phyloP scores from a whole-genome alignment of 1,140 invertebrate genomes.

The Aleiodes sp. region DNA sequence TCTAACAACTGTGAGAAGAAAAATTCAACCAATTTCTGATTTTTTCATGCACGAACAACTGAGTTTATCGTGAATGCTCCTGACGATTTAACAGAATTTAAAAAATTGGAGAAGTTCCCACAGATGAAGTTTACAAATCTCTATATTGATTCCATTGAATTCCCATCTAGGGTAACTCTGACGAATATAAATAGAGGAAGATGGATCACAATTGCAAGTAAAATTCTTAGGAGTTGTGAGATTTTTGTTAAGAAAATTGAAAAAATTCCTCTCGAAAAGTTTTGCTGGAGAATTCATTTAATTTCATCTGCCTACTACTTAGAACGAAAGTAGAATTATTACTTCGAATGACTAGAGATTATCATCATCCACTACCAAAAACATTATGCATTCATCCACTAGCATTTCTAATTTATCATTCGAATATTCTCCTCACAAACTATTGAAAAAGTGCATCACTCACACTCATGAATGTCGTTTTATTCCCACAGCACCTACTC shows the following conservation, averaged over 20 bases:
- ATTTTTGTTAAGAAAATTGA: no score
- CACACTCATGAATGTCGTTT: slow-evolving; percentile 23
- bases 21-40: slow-evolving; percentile 21
- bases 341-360: no score
- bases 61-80: slow-evolving; percentile 4
- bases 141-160: neutral
- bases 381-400: neutral
- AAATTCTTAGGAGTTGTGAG: no score
- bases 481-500: slow-evolving; percentile 64
- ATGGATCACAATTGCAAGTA: no score
- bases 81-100: slow-evolving; percentile 1
- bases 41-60: neutral
- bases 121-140: neutral
- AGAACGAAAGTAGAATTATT: no score
- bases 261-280: no score
- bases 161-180: neutral
- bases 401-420: neutral
- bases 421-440: neutral
- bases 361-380: neutral
- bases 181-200: no score
- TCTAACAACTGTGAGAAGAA: neutral
- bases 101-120: neutral
- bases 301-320: no score
- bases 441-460: neutral
- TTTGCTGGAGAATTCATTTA: no score